These are phyloP conservation scores for Hydrophis major DNA, from an alignment of 2,797 vertebrate species.

Conservation along the genomic window DNA sequence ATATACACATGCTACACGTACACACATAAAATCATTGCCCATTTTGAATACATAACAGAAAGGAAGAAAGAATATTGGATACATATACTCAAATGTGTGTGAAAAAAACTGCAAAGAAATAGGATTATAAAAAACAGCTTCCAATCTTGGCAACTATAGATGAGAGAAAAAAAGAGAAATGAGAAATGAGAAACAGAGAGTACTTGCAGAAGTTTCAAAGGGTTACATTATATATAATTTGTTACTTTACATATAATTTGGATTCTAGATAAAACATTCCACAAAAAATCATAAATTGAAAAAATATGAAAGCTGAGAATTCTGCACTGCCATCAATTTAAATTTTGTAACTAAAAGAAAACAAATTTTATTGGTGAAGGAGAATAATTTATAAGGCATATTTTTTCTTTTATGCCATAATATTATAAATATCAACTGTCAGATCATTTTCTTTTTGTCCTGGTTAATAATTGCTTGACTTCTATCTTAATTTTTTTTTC, in stretches of 20 bases:
- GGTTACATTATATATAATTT: rapidly evolving
- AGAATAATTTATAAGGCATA: neutral
- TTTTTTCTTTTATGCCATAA: neutral
- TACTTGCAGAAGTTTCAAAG: neutral
- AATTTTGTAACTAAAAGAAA: neutral
- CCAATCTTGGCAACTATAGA: too few species aligned
- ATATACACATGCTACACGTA: too few species aligned
- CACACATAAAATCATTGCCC: too few species aligned
- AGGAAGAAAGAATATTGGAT: too few species aligned
- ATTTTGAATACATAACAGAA: too few species aligned
- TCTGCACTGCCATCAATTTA: neutral
- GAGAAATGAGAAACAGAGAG: too few species aligned
- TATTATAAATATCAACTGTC: neutral
- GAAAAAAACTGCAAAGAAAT: too few species aligned
- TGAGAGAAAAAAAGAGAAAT: too few species aligned
- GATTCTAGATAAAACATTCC: neutral
- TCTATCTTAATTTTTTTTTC: neutral
- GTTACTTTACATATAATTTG: neutral
- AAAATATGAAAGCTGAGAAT: neutral
- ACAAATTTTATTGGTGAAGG: neutral
- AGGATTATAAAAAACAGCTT: too few species aligned
- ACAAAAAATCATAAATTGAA: neutral
- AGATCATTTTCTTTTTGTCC: neutral
- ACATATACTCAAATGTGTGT: too few species aligned
- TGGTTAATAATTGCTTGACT: neutral